Conservation (phyloP, 37 sponge, comb jelly and placozoan genomes). For the Hexactinellida sp. region DNA sequence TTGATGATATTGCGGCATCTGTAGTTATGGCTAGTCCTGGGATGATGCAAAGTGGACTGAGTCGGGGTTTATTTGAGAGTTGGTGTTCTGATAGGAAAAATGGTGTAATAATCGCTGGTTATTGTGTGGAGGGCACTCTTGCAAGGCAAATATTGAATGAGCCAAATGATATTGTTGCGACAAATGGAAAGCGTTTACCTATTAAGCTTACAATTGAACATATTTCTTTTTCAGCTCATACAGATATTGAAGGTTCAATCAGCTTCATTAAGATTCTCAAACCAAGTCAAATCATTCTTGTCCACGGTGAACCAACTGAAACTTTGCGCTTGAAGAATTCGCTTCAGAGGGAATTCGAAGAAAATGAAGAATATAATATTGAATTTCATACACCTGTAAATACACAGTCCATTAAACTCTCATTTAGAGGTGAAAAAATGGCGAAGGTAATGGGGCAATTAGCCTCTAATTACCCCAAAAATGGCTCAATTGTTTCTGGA, state of each 20-base stretch:
- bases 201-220: conserved; percentile 83
- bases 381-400: conserved; percentile 75
- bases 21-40: conserved; percentile 99
- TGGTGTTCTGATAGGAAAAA: conserved; percentile 95
- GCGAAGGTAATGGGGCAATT: conserved; percentile 89
- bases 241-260: conserved; percentile 88
- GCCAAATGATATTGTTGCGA: conserved; percentile 78
- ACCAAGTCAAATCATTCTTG: conserved; percentile 86
- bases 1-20: conserved; percentile 92
- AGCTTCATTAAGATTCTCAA: conserved; percentile 66
- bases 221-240: conserved; percentile 94
- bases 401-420: conserved; percentile 78
- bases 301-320: conserved; percentile 93
- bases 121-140: conserved; percentile 96
- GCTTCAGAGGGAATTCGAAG: conserved; percentile 72
- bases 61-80: conserved; percentile 85
- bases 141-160: conserved; percentile 85
- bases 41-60: conserved; percentile 99
- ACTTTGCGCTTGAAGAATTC: conserved; percentile 74
- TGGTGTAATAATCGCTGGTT: conserved; percentile 90
- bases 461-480: conserved; percentile 41
- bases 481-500: conserved; percentile 65
- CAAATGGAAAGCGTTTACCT: conserved; percentile 74
- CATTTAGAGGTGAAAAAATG: conserved; percentile 96
- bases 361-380: conserved; percentile 26